Percentiles rank a stretch among this genome's conserved stretches.
phyloP scores from a whole-genome alignment of 2,888 invertebrate genomes.

The Tholera decimalis region DNA sequence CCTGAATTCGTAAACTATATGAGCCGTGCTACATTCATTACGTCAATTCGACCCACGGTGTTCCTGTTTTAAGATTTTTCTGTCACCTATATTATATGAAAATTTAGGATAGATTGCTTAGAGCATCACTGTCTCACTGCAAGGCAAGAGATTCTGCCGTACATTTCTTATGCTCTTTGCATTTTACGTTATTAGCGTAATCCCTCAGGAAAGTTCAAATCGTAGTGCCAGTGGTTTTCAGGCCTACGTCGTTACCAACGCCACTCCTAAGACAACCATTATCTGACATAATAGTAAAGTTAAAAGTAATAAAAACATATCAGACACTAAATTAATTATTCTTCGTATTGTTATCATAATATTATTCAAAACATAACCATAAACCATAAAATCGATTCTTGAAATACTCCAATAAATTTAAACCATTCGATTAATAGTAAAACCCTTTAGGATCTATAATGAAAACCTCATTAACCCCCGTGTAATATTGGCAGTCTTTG shows the following conservation, averaged over 20 bases:
- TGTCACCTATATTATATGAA: too few relatives aligned
- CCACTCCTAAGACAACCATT: not conserved
- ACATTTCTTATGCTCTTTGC: too few relatives aligned
- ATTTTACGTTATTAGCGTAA: too few relatives aligned
- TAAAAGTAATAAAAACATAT: not conserved
- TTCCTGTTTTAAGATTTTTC: too few relatives aligned
- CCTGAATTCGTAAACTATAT: too few relatives aligned
- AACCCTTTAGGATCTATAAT: constrained; percentile 33
- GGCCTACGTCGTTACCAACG: not conserved
- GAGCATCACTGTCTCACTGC: too few relatives aligned
- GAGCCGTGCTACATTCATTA: too few relatives aligned
- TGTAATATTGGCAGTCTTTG: constrained; percentile 35
- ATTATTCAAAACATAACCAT: constrained; percentile 15
- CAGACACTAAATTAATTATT: constrained; percentile 4
- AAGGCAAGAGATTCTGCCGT: too few relatives aligned
- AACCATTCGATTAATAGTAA: constrained; percentile 28
- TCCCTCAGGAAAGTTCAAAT: too few relatives aligned
- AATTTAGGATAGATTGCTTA: too few relatives aligned
- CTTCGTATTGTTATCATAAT: constrained; percentile 6
- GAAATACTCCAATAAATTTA: constrained; percentile 14
- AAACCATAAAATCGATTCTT: not conserved
- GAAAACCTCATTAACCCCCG: constrained; percentile 44
- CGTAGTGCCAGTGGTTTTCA: too few relatives aligned
- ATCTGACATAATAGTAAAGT: not conserved
- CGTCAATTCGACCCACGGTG: too few relatives aligned